Base-by-base conservation (phyloP, 2,888 invertebrate species). In the Dermolepida albohirtum region DNA sequence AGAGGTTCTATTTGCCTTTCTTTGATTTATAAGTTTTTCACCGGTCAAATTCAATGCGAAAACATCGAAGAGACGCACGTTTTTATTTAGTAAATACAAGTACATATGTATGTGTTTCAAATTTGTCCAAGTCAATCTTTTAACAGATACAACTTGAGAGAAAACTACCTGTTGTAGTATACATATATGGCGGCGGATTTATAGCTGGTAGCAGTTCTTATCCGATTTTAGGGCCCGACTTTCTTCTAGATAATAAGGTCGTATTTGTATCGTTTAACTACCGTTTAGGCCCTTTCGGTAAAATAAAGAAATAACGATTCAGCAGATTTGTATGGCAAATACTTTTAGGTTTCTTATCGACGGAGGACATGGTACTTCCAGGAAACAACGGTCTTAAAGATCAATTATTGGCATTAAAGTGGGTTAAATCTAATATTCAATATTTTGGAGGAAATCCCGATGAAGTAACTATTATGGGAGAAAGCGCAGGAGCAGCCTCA, bases 381-480 rank as follows among this genome's bases (percentile, higher is more conserved):
- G 68, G 68, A 7, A 68, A 68, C 34, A 68, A 41, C 14, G 68
- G 68, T 0, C 50, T 68, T 27, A 64, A 47, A 34, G 68, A 68
- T 57, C 64, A 55, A 43, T 50, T 65, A 17, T 40, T 57, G 5
- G 68, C 64, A 1, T 52, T 68, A 40, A 49, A 55, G 43, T 69
- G 69, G 69, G 44, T 67, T n/a, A 44, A 63, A 63, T 41, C 39
- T 10, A 69, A 66, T 63, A 69, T 69, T 17, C 63, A 44, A 11
- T 22, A 34, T 27, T 69, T 69, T 43, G 69, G 69, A 5, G 69
- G 69, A 2, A 49, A 69, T 43, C 69, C 69, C 5, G n/a, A 54
- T n/a, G 29, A 62, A 34, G 57, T 69, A 8, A 69, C 69, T 5
- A 67, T 69, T 16, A 52, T 52, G 40, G 69, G 69, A 1, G 41